These are phyloP conservation scores for Spinus pinus DNA, from an alignment of 2,797 vertebrate species.

Conservation along the genomic window DNA sequence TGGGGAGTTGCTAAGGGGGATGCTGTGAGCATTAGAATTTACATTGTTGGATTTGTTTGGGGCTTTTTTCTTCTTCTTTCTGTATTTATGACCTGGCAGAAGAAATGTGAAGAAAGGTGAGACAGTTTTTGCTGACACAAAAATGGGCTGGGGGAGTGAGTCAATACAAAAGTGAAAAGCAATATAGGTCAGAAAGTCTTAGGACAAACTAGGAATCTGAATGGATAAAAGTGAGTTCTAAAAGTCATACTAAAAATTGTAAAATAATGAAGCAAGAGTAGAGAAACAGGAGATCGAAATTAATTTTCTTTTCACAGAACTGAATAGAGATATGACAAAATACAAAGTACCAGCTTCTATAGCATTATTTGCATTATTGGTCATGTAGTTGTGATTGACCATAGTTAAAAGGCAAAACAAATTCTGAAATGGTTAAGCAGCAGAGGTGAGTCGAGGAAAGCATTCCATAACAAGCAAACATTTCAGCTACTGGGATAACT, in stretches of 20 bases:
- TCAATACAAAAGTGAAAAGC: conserved; percentile 61
- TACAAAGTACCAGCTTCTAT: accelerated
- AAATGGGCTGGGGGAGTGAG: conserved; percentile 1
- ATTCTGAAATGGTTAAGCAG: neutral
- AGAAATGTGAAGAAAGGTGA: conserved; percentile 66
- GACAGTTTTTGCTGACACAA: conserved; percentile 66
- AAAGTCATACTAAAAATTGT: neutral
- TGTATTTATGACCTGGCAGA: conserved; percentile 59
- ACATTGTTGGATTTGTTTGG: neutral
- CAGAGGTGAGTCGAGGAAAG: neutral
- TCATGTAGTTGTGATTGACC: neutral
- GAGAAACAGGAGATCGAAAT: neutral
- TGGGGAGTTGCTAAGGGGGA: conserved; percentile 39
- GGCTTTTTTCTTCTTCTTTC: conserved; percentile 12
- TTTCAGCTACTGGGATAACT: neutral
- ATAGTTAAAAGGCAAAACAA: neutral
- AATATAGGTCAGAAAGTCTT: conserved; percentile 28
- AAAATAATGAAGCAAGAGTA: neutral
- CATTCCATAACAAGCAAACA: neutral
- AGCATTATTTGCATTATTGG: neutral
- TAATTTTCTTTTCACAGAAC: neutral
- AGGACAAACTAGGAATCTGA: conserved; percentile 15
- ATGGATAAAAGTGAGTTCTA: conserved; percentile 17
- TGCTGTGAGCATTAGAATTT: conserved; percentile 53
- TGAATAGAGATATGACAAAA: neutral